Evolutionary conservation across 2,113 vertebrate species (phyloP).

Genomic region (Cariama cristata): DNA sequence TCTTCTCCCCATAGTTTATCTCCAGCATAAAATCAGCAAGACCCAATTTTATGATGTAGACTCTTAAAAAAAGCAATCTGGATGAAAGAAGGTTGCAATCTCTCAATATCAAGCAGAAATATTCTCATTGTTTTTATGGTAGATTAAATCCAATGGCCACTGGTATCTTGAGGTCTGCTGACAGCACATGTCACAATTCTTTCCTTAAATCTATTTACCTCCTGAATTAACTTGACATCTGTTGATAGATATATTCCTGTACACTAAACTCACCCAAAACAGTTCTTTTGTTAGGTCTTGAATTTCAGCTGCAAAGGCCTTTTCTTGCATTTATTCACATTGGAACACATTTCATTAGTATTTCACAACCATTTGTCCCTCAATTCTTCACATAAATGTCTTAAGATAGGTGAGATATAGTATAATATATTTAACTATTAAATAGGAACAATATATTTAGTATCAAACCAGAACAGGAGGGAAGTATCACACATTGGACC

Average conservation of each 20-base stretch:
- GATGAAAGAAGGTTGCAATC: constrained; percentile 59
- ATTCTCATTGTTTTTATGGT: constrained; percentile 55
- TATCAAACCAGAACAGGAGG: background rate
- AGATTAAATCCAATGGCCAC: constrained; percentile 56
- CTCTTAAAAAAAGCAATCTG: constrained; percentile 50
- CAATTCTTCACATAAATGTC: background rate
- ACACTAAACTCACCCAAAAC: background rate
- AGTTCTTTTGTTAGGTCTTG: background rate
- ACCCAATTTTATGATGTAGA: constrained; percentile 50
- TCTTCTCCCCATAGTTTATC: constrained; percentile 20
- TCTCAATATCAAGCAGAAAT: constrained; percentile 45
- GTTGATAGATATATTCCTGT: constrained; percentile 40
- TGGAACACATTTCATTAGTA: background rate
- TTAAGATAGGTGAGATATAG: background rate
- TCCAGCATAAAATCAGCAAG: constrained; percentile 35
- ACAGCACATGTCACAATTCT: constrained; percentile 51
- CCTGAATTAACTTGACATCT: constrained; percentile 64
- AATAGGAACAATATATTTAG: background rate
- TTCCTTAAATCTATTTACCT: constrained; percentile 48
- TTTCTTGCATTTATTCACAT: background rate
- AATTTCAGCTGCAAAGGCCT: background rate
- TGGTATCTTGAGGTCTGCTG: constrained; percentile 41
- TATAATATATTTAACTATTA: background rate
- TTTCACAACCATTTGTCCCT: background rate
- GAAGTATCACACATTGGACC: background rate